Conservation (phyloP, 2,888 invertebrate genomes). For the Allacma fusca region DNA sequence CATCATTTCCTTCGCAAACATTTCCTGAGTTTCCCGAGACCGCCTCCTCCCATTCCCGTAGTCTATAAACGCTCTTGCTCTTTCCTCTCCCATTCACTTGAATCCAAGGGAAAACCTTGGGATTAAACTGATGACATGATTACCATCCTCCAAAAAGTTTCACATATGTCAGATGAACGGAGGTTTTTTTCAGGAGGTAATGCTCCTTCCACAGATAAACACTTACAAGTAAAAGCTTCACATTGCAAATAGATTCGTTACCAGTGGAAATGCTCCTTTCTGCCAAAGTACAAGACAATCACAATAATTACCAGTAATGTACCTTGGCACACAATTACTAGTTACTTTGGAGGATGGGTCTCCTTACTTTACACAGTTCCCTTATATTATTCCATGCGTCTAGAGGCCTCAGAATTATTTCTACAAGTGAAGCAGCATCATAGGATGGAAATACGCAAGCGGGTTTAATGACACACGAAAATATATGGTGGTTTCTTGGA, state of each 20-base stretch:
- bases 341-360: background rate
- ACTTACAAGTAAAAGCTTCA: too few species aligned
- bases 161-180: background rate
- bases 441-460: too few species aligned
- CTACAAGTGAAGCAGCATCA: too few species aligned
- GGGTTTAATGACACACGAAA: too few species aligned
- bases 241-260: too few species aligned
- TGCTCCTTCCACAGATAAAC: too few species aligned
- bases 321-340: background rate
- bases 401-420: too few species aligned
- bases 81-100: background rate
- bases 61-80: background rate
- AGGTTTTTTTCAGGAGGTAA: too few species aligned
- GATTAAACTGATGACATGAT: constrained; percentile 33
- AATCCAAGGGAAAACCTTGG: background rate
- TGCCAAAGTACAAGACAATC: background rate
- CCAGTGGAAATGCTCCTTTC: background rate
- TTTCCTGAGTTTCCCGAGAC: background rate
- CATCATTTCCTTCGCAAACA: background rate
- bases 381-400: too few species aligned
- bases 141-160: background rate
- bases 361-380: too few species aligned
- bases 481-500: too few species aligned
- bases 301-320: background rate
- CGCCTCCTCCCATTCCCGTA: background rate